Evolutionary conservation across 64 coral and sea anemone genomes (phyloP).

Genomic region (Dendronephthya gigantea): DNA sequence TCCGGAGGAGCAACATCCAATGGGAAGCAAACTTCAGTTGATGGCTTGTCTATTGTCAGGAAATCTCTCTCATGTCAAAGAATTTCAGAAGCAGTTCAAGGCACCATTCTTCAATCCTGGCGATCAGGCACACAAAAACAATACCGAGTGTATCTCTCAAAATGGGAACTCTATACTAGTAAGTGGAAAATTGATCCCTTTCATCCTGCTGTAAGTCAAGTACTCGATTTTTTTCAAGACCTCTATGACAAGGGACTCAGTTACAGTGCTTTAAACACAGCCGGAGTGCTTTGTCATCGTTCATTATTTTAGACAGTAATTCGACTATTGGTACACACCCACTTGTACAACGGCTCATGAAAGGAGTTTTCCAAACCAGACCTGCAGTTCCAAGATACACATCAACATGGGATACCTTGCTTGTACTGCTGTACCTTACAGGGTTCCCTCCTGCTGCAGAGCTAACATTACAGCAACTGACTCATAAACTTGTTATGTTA

Average conservation of each 20-base stretch:
- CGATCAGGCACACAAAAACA: constrained; percentile 40
- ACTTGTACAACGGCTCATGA: constrained; percentile 3
- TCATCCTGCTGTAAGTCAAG: constrained; percentile 4
- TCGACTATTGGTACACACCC: constrained; percentile 6
- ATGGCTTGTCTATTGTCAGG: constrained; percentile 41
- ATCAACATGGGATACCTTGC: constrained; percentile 21
- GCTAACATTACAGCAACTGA: constrained; percentile 33
- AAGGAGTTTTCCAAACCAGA: constrained; percentile 29
- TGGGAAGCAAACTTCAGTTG: constrained; percentile 8
- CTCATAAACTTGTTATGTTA: constrained; percentile 38
- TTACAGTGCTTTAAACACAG: constrained; percentile 5
- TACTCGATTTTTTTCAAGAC: constrained; percentile 14
- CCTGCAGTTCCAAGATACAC: constrained; percentile 8
- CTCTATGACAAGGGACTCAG: constrained; percentile 26
- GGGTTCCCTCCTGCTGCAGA: constrained; percentile 18
- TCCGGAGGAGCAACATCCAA: constrained; percentile 8
- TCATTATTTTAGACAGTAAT: constrained; percentile 5
- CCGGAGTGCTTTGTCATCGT: constrained; percentile 19
- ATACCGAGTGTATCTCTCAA: constrained; percentile 27
- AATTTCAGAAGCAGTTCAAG: constrained; percentile 31
- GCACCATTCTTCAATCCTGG: no score
- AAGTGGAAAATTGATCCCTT: constrained; percentile 14
- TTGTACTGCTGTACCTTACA: constrained; percentile 24
- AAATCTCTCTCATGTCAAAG: constrained; percentile 11
- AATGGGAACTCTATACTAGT: constrained; percentile 31